phyloP scores from a whole-genome alignment of 1,140 invertebrate species.

The Frieseomelitta varia region DNA sequence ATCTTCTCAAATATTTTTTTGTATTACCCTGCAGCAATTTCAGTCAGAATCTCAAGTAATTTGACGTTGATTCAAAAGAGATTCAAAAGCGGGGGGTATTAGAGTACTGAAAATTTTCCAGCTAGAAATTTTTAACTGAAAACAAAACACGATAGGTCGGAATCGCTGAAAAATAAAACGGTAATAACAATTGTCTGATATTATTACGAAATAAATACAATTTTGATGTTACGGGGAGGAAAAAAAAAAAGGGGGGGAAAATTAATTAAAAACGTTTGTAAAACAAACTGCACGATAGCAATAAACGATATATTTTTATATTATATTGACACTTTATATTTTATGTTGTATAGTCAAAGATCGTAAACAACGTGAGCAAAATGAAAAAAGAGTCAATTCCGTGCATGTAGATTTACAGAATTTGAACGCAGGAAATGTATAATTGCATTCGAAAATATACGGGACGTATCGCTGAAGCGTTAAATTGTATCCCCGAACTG shows the following conservation, averaged over 20 bases:
- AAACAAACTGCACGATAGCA: not conserved
- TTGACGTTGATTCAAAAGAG: too few species aligned
- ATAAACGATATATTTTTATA: not conserved
- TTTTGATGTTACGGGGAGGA: not conserved
- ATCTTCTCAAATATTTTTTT: too few species aligned
- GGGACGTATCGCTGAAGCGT: not conserved
- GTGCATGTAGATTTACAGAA: not conserved
- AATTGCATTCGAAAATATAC: not conserved
- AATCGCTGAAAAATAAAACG: too few species aligned
- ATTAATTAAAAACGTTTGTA: not conserved
- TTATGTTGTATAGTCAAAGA: not conserved
- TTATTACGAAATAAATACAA: too few species aligned
- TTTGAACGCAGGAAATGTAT: constrained; percentile 8
- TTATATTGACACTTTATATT: not conserved
- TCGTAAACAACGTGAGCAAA: not conserved
- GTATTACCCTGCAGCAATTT: too few species aligned
- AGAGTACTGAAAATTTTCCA: too few species aligned
- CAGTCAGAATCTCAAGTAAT: too few species aligned
- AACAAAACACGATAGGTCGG: too few species aligned
- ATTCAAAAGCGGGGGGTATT: too few species aligned
- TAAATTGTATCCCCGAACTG: constrained; percentile 10
- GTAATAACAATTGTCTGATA: too few species aligned
- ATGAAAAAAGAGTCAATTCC: not conserved
- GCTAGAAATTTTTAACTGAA: too few species aligned
- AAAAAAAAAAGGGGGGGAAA: not conserved